Percentiles rank a stretch among this genome's conserved stretches.
These are phyloP conservation scores for Chironomus striatipennis DNA, from an alignment of 1,140 invertebrate genomes.

Conservation along the genomic window DNA sequence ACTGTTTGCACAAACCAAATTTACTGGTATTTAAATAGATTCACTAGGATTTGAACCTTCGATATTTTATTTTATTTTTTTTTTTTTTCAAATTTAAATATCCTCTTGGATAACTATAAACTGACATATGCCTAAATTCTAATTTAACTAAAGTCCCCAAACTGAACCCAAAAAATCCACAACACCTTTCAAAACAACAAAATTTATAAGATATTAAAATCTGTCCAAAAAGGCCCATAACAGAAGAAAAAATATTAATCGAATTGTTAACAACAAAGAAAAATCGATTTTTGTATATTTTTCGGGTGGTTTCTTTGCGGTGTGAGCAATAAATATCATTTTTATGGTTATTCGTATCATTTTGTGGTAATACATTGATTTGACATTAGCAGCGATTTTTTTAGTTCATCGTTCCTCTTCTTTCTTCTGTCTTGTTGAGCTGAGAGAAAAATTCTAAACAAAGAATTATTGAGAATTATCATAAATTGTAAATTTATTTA, in stretches of 20 bases:
- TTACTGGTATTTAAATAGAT: no score
- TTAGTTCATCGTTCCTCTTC: background rate
- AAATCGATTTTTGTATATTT: background rate
- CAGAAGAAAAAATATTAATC: background rate
- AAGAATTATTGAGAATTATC: background rate
- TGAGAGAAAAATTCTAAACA: background rate
- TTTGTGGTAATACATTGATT: conserved; percentile 18
- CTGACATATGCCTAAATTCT: no score
- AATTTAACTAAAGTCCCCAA: no score
- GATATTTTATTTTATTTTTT: no score
- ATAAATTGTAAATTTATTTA: conserved; percentile 19
- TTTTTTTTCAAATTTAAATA: no score
- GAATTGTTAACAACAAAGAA: background rate
- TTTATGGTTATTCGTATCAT: conserved; percentile 21
- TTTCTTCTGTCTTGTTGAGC: background rate
- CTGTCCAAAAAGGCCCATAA: no score
- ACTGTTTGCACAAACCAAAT: no score
- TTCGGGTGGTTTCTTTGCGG: background rate
- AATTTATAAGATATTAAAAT: no score
- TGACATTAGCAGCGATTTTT: conserved; percentile 9
- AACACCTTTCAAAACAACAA: no score
- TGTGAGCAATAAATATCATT: conserved; percentile 22
- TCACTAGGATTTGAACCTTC: no score
- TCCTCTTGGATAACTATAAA: no score
- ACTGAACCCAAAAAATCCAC: no score